Evolutionary conservation across 2,113 vertebrate genomes (phyloP).

Genomic region (Gymnarchus niloticus): DNA sequence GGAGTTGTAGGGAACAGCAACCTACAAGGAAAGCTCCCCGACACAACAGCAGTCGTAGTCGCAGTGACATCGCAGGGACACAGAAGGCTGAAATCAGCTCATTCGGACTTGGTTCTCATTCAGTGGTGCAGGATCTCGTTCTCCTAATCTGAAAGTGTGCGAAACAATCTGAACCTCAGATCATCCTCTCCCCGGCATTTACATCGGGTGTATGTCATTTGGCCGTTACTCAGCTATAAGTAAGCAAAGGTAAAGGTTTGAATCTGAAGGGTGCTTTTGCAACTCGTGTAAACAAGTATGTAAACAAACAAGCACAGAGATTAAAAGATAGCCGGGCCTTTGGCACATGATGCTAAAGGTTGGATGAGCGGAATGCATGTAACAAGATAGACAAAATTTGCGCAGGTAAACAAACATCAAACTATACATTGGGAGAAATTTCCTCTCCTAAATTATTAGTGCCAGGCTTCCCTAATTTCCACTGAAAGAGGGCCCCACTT

Average conservation of each 20-base stretch:
- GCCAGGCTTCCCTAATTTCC: conserved; percentile 11
- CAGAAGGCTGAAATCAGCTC: background rate
- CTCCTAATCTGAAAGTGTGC: background rate
- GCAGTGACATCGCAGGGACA: background rate
- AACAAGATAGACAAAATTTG: background rate
- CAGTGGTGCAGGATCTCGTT: background rate
- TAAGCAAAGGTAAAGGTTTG: background rate
- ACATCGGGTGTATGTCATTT: background rate
- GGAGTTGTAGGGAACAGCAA: background rate
- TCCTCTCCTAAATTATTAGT: conserved; percentile 1
- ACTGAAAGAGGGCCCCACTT: background rate
- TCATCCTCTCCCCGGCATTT: background rate
- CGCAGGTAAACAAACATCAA: background rate
- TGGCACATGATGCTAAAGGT: background rate
- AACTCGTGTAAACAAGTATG: background rate
- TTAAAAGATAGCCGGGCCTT: background rate
- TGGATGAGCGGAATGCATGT: background rate
- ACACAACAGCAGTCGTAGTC: too few species aligned
- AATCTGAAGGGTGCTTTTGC: background rate
- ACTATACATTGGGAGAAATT: conserved; percentile 15
- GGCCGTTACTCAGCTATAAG: background rate
- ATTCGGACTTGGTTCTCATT: background rate
- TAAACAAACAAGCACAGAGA: background rate
- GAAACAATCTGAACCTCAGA: background rate
- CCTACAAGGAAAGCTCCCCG: background rate